Conservation (phyloP, 2,888 invertebrate species). For the Phortica magna region DNA sequence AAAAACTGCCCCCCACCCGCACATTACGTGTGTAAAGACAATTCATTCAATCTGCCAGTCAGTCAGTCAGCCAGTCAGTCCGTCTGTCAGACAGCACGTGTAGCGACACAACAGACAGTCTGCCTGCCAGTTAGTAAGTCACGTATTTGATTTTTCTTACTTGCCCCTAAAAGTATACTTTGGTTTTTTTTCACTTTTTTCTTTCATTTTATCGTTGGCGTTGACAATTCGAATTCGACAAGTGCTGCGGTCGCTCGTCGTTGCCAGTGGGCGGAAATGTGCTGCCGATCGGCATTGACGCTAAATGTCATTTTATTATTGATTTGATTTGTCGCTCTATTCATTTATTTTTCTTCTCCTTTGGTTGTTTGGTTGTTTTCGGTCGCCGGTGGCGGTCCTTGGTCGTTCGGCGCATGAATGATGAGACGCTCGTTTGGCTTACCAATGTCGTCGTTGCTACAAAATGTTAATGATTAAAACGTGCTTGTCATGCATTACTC, state of each 20-base stretch:
- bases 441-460: too few relatives aligned
- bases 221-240: slow-evolving; percentile 17
- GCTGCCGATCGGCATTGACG: neutral
- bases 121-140: neutral
- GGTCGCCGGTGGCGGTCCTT: slow-evolving; percentile 38
- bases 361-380: slow-evolving; percentile 28
- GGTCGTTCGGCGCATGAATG: neutral
- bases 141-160: neutral
- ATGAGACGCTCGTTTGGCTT: neutral
- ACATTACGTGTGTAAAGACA: slow-evolving; percentile 65
- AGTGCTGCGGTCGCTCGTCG: neutral
- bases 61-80: slow-evolving; percentile 11
- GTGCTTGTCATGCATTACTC: slow-evolving; percentile 59
- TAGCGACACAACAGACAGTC: neutral
- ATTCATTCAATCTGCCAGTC: slow-evolving; percentile 53
- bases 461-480: slow-evolving; percentile 59
- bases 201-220: neutral
- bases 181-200: neutral
- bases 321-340: neutral
- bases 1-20: slow-evolving; percentile 8
- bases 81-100: neutral
- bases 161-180: slow-evolving; percentile 6
- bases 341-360: neutral
- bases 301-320: neutral
- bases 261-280: neutral